A percentile compares a stretch with the other conserved stretches of the same genome.
These are phyloP conservation scores for Emydoidea blandingii DNA, from an alignment of 2,797 vertebrate genomes.

Conservation along the genomic window DNA sequence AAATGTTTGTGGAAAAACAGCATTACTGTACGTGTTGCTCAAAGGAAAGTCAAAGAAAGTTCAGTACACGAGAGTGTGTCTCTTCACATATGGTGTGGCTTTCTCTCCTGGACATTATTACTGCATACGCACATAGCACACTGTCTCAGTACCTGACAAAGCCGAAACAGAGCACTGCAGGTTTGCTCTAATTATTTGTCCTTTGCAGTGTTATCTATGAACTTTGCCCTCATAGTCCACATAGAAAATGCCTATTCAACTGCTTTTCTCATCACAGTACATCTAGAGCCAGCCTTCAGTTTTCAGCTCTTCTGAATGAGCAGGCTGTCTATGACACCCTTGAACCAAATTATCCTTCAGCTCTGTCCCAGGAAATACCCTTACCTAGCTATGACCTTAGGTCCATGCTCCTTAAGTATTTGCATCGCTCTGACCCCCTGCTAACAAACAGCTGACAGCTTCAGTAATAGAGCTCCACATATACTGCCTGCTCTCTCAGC, in stretches of 20 bases:
- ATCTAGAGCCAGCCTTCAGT: background rate
- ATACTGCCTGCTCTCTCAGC: background rate
- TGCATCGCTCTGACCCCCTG: background rate
- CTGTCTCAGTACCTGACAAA: background rate
- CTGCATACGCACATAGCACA: background rate
- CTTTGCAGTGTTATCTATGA: background rate
- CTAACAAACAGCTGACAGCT: background rate
- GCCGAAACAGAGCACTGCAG: background rate
- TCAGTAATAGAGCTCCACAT: background rate
- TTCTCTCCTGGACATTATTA: background rate
- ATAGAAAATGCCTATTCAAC: background rate
- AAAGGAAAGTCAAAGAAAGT: background rate
- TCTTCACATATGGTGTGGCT: rapidly evolving
- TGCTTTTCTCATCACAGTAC: background rate
- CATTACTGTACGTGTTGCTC: background rate
- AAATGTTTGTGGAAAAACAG: background rate
- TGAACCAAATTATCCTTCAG: background rate
- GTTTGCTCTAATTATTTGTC: background rate
- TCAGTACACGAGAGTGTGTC: background rate
- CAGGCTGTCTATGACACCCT: background rate
- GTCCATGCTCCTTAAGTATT: background rate
- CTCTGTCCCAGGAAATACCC: background rate
- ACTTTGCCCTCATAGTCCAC: background rate
- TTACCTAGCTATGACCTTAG: background rate
- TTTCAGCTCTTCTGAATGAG: background rate